phyloP scores from a whole-genome alignment of 2,797 vertebrate genomes.

The Pachyuromys duprasi region DNA sequence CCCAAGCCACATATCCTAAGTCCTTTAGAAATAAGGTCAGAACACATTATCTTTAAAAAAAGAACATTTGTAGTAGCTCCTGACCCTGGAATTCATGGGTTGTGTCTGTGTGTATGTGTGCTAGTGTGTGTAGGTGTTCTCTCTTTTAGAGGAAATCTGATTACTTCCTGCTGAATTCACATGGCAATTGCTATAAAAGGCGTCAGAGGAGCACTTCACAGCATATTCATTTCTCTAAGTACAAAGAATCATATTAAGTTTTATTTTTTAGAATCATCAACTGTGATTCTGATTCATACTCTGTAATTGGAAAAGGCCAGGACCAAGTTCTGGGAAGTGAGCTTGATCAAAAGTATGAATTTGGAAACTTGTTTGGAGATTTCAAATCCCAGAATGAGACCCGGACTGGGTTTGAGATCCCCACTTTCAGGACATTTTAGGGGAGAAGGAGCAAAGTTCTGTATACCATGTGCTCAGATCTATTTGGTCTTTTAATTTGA shows the following conservation, averaged over 20 bases:
- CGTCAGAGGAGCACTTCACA: slow-evolving; percentile 3
- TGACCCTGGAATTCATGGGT: slow-evolving; percentile 40
- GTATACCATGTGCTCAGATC: neutral
- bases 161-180: slow-evolving; percentile 52
- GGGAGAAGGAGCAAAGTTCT: neutral
- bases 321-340: slow-evolving; percentile 68
- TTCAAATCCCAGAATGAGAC: slow-evolving; percentile 19
- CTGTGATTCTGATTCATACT: slow-evolving; percentile 65
- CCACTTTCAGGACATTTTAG: neutral
- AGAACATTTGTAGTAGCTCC: slow-evolving; percentile 71
- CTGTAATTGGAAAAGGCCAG: slow-evolving; percentile 51
- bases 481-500: neutral
- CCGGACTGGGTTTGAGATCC: neutral
- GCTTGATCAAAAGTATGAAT: slow-evolving; percentile 38
- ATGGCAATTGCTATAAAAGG: slow-evolving; percentile 50
- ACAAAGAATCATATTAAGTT: slow-evolving; percentile 57
- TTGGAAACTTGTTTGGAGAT: slow-evolving; percentile 42
- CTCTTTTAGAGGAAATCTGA: slow-evolving; percentile 68
- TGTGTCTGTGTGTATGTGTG: neutral
- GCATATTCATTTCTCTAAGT: slow-evolving; percentile 7
- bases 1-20: slow-evolving; percentile 55
- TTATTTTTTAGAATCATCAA: slow-evolving; percentile 68
- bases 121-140: slow-evolving; percentile 25
- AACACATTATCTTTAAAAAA: slow-evolving; percentile 73
- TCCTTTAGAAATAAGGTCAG: slow-evolving; percentile 73